Base-by-base conservation (phyloP, 2,113 vertebrate genomes). In the Micromys minutus region DNA sequence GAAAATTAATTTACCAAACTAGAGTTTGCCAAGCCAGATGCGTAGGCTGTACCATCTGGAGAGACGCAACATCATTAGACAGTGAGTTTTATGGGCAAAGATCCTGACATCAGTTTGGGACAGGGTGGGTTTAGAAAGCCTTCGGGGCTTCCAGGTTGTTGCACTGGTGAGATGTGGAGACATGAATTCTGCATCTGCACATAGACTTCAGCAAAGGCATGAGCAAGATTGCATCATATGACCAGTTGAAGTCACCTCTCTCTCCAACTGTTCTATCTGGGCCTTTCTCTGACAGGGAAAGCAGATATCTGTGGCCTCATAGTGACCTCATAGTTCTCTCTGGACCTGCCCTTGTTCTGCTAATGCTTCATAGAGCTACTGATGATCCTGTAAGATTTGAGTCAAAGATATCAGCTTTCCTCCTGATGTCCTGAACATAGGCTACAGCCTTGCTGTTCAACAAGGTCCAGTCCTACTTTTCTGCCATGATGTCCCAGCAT, bases 1-100 rank as follows among this genome's bases (percentile, higher is more conserved):
- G 87, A 72, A 96, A 94, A 91, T 94, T 52, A 87, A 94, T 57
- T 90, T 92, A 79, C 87, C 63, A 81, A 94, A 42, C 84, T 77
- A 9, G 21, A 94, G 74, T 89, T 75, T 71, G 79, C n/a, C n/a
- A 57, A 95, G 63, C 87, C 89, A 88, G 65, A 96, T 76, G 89
- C 69, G 47, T 74, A 74, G 86, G 86, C 0, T 0, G 81, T 67
- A 17, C 90, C 63, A 94, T 87, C 75, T 74, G 87, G 74, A 93
- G 89, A 47, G 74, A 86, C 36, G 17, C 7, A 89, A 50, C 42
- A 75, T n/a, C 4, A 0, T 90, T 94, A 91, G 69, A 79, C 34
- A 59, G 83, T 39, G 87, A 93, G 83, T 77, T 84, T 72, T 57
- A 50, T 34, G 31, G 92, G 67, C 76, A 92, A 95, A 59, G n/a